Evolutionary conservation across 2,113 vertebrate genomes (phyloP).

Genomic region (Physeter macrocephalus): DNA sequence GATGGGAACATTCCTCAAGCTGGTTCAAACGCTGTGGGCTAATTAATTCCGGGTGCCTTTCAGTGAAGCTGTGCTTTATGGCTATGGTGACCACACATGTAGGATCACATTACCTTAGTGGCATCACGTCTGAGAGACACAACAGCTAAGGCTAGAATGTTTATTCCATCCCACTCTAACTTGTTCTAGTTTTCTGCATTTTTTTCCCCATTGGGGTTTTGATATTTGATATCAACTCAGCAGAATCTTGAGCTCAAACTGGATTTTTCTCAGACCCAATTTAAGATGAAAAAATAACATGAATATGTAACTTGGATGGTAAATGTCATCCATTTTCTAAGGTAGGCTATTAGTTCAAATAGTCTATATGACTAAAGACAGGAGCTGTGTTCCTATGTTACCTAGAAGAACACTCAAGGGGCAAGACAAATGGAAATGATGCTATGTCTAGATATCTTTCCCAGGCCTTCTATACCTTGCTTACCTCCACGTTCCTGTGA

Average conservation of each 20-base stretch:
- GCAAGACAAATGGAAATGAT: neutral
- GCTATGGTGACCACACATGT: slow-evolving; percentile 11
- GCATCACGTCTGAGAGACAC: neutral
- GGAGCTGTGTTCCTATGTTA: neutral
- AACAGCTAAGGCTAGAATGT: neutral
- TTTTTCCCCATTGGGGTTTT: slow-evolving; percentile 31
- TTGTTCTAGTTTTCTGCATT: neutral
- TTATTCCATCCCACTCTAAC: neutral
- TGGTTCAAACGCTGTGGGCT: neutral
- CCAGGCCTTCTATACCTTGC: neutral
- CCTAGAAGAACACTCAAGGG: neutral
- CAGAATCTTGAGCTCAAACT: neutral
- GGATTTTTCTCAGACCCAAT: neutral
- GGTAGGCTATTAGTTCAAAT: neutral
- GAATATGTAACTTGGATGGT: neutral
- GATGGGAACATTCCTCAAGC: slow-evolving; percentile 3
- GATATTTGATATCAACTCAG: neutral
- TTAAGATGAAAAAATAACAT: neutral
- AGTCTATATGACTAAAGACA: neutral
- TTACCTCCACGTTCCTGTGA: neutral
- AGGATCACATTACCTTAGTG: neutral
- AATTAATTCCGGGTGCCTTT: slow-evolving; percentile 6
- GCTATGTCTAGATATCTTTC: neutral
- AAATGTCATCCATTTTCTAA: neutral
- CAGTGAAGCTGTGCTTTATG: neutral